Base-by-base conservation (phyloP, 2,888 invertebrate species). In the Eilema depressum region DNA sequence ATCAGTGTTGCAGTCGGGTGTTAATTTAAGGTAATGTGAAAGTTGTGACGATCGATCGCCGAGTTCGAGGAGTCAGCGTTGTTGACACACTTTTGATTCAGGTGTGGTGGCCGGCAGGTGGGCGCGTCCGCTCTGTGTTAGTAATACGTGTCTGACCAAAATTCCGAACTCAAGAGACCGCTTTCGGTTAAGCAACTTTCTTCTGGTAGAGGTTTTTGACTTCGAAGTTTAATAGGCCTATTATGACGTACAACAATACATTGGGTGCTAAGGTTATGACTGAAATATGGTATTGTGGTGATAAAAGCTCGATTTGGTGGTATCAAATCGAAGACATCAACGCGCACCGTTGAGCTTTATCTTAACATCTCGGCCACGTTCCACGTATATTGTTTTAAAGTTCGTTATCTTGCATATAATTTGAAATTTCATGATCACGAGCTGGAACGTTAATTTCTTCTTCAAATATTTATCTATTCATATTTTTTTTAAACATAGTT, bases 21-120 rank as follows among this genome's bases (percentile, higher is more conserved):
- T 89, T 93, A 91, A 92, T 92, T 92, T 92, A 93, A 93, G 93
- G 92, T 93, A 90, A 95, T 94, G 95, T 95, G 95, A 95, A 95
- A 95, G 95, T 95, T 92, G 88, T 89, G 90, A 89, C 92, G 90
- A 92, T 92, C 88, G 90, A 90, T 91, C 90, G 91, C 79, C 83
- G 91, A 88, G 89, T 91, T 91, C 89, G 91, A 92, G 90, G 92
- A 93, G 93, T 93, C 89, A 89, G 89, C 85, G 88, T 79, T 85
- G 91, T 88, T 95, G 95, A 94, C 95, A 95, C 88, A 95, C 95
- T 94, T 95, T 93, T 93, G 90, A 89, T 87, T 93, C 94, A 93
- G 93, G 93, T 93, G 93, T 90, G 92, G 91, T 89, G 84, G 88
- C 87, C 83, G 86, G 88, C 93, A 93, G 93, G 94, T 93, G 94